A percentile compares a stretch with the other conserved stretches of the same genome.
phyloP scores from a whole-genome alignment of 2,113 vertebrate genomes.

The Myrmecobius fasciatus region DNA sequence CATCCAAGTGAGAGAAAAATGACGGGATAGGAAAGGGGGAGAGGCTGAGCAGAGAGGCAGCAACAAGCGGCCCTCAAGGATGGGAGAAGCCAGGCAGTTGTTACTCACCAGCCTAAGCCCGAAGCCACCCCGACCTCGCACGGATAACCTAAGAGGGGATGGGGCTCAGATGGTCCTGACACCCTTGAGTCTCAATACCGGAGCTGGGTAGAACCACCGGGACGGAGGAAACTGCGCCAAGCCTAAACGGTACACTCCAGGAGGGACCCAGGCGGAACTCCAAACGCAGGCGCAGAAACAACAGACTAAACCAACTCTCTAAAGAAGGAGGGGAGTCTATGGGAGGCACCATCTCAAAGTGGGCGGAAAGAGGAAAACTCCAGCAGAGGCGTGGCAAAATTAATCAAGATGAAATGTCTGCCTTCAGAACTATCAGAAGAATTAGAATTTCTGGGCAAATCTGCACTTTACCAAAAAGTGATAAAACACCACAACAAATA shows the following conservation, averaged over 20 bases:
- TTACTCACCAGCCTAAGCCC: background rate
- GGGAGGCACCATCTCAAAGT: background rate
- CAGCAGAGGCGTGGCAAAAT: background rate
- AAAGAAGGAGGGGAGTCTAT: background rate
- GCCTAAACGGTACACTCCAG: background rate
- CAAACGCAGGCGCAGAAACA: background rate
- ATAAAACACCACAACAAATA: background rate
- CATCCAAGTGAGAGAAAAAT: background rate
- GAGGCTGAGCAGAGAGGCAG: background rate
- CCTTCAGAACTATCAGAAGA: background rate
- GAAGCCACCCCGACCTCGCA: background rate
- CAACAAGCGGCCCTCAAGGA: background rate
- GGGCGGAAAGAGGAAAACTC: background rate
- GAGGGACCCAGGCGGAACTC: background rate
- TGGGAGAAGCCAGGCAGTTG: background rate
- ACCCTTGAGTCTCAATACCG: background rate
- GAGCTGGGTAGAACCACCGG: background rate
- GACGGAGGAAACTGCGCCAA: background rate
- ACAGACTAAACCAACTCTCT: background rate
- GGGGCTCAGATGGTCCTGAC: background rate
- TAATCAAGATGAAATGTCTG: background rate
- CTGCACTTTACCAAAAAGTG: background rate
- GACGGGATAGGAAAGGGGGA: background rate
- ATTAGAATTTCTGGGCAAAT: background rate
- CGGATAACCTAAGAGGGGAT: background rate